phyloP scores from a whole-genome alignment of 1,140 invertebrate species.

The Polyergus mexicanus region DNA sequence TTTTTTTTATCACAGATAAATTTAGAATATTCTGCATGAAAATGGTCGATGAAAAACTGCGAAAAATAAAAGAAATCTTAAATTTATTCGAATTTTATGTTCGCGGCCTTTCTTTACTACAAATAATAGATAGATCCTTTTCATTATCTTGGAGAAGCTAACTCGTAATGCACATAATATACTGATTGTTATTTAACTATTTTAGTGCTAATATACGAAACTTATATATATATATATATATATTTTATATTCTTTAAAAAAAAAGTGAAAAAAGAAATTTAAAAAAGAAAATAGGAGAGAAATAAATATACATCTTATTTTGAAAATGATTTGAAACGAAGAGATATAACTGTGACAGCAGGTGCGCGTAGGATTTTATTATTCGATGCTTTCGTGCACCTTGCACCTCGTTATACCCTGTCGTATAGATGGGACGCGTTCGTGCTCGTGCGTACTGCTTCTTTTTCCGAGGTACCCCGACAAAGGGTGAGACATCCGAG shows the following conservation, averaged over 20 bases:
- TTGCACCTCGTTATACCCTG: constrained; percentile 25
- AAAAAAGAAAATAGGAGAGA: neutral
- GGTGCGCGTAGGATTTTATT: neutral
- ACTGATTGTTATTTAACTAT: neutral
- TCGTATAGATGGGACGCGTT: neutral
- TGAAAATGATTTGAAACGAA: neutral
- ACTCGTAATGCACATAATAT: too few relatives aligned
- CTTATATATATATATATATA: too few relatives aligned
- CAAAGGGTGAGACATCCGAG: constrained; percentile 62
- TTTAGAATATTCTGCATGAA: neutral
- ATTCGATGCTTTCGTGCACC: constrained; percentile 2
- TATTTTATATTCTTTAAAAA: constrained; percentile 1
- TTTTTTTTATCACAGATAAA: constrained; percentile 4
- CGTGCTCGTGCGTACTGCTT: neutral
- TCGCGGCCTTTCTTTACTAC: neutral
- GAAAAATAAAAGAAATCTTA: neutral
- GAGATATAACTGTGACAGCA: constrained; percentile 1
- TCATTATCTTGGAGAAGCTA: too few relatives aligned
- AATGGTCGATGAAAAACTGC: neutral
- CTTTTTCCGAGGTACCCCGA: constrained; percentile 53
- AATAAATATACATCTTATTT: neutral
- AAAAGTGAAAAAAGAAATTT: neutral
- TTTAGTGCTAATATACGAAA: neutral
- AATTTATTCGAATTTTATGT: neutral
- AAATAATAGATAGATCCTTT: too few relatives aligned